Conservation (phyloP, 37 sponge, comb jelly and placozoan species). For the Oscarella lobularis region DNA sequence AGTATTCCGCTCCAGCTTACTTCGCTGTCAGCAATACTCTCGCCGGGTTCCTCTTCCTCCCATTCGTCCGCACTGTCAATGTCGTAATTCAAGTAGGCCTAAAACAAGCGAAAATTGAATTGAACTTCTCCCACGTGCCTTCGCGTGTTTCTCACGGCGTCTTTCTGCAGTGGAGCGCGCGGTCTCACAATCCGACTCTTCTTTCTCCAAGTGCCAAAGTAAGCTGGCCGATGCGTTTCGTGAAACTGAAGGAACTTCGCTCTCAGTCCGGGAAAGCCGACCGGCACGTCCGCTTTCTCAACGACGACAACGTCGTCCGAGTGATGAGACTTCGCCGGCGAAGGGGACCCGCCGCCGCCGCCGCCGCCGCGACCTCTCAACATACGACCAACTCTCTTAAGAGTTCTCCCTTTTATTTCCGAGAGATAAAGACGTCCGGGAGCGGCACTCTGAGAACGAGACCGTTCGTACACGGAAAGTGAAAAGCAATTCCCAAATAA, state of each 20-base stretch:
- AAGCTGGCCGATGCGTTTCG: constrained; percentile 86
- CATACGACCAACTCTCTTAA: no score
- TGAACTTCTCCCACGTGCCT: not conserved
- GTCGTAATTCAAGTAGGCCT: constrained; percentile 19
- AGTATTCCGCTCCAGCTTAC: constrained; percentile 18
- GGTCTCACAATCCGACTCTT: constrained; percentile 28
- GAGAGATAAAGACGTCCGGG: no score
- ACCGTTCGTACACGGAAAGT: no score
- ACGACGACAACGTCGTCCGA: no score
- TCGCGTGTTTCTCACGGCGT: constrained; percentile 48
- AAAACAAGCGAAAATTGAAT: not conserved
- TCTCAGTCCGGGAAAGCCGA: no score
- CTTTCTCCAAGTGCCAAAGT: constrained; percentile 82
- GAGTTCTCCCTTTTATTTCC: no score
- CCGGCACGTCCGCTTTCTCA: no score
- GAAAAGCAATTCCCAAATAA: no score
- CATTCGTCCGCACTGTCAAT: constrained; percentile 97
- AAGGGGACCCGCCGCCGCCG: no score
- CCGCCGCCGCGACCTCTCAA: no score
- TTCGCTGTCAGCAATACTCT: constrained; percentile 63
- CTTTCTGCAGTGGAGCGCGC: constrained; percentile 67
- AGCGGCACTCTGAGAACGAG: no score
- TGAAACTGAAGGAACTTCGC: constrained; percentile 83
- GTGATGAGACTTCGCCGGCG: no score
- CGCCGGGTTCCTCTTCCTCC: constrained; percentile 94